Evolutionary conservation across 2,113 vertebrate species (phyloP), one percentile per base, ranked within the genome.

Genomic region (Siphamia tubifer): DNA sequence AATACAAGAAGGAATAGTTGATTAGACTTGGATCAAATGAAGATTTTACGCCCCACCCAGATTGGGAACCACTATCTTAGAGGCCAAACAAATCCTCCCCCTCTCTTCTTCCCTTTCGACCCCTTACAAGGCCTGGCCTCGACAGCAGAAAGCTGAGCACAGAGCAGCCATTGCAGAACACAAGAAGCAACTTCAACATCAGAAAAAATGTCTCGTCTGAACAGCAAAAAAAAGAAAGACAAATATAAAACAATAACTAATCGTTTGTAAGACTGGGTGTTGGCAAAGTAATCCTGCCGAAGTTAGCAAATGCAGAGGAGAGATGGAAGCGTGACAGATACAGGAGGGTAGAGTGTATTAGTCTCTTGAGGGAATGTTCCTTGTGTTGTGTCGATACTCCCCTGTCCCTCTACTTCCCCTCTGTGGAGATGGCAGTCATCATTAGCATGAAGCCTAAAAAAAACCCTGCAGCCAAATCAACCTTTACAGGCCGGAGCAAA

Each of bases 171-270:
- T 69, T 44, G 43, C 61, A 79, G 48, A 89, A 78, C 72, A 85
- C 68, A 82, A 80, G 36, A 81, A 92, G 88, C 86, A 89, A 86
- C 73, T 72, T 94, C 91, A 90, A 93, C 91, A 93, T 92, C 81
- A 80, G 74, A 68, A 84, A 74, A 68, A 92, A 94, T 93, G 91
- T 93, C 79, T 92, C 90, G 92, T 94, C 91, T 64, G 79, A 90
- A 83, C 71, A 82, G 78, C 70, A 65, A 34, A 30, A 47, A 67
- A 51, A 25, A 52, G 56, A 5, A 1, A 42, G 54, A 72, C 66
- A 65, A 76, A 79, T 62, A 68, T n/a, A 62, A 86, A 87, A 88
- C 65, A 70, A 87, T 48, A 81, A 83, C 42, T 53, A 78, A 57
- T 64, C 48, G 65, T 57, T 64, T 67, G 40, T 70, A 57, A 60